Percentiles rank a stretch among this genome's conserved stretches.
phyloP scores from a whole-genome alignment of 2,888 invertebrate genomes.

The Lepas anatifera region DNA sequence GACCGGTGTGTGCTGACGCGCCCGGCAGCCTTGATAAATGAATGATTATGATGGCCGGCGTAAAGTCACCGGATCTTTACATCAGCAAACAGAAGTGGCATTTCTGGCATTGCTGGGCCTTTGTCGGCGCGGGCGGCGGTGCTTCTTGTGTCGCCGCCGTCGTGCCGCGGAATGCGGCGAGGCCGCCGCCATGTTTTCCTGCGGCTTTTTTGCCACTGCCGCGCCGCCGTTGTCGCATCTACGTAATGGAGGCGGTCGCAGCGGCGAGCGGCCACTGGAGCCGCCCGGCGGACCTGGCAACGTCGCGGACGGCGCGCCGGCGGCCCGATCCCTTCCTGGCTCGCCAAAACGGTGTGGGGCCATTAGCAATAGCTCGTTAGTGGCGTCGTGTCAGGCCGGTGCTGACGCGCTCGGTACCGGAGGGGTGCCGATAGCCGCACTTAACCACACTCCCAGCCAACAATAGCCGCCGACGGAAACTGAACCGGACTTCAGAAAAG shows the following conservation, averaged over 20 bases:
- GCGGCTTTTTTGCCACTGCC: not conserved
- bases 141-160: not conserved
- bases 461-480: too few species aligned
- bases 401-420: too few species aligned
- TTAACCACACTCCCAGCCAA: too few species aligned
- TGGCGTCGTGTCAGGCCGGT: too few species aligned
- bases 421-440: too few species aligned
- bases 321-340: too few species aligned
- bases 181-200: not conserved
- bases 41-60: slow-evolving; percentile 6
- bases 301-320: too few species aligned
- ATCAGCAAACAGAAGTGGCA: slow-evolving; percentile 11
- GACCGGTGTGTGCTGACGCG: too few species aligned
- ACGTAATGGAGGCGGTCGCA: not conserved
- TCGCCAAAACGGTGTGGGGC: not conserved
- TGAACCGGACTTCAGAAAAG: too few species aligned
- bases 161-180: not conserved
- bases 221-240: not conserved
- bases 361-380: not conserved
- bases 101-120: slow-evolving; percentile 1
- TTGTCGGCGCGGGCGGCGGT: not conserved
- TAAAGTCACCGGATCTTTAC: slow-evolving; percentile 7
- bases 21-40: not conserved
- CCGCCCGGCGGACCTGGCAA: too few species aligned
- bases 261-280: not conserved